phyloP scores from a whole-genome alignment of 2,888 invertebrate species.

The Allophyes oxyacanthae region DNA sequence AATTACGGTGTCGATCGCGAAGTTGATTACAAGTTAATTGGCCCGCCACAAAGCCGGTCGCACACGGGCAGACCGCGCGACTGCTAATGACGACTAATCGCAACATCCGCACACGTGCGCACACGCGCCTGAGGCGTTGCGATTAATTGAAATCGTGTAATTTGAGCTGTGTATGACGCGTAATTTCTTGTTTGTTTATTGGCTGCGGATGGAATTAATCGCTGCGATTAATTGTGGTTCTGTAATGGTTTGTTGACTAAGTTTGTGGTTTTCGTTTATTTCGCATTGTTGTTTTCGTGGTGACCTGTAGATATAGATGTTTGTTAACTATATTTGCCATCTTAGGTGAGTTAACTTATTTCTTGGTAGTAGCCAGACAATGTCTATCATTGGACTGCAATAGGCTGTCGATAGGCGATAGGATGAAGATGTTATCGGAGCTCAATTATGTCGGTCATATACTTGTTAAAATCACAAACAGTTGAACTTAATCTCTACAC shows the following conservation, averaged over 20 bases:
- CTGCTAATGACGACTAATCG: conserved; percentile 54
- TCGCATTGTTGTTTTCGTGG: conserved; percentile 11
- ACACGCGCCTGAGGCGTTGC: conserved; percentile 46
- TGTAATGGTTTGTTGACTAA: conserved; percentile 9
- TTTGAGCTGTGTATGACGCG: conserved; percentile 44
- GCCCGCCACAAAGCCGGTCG: conserved; percentile 33
- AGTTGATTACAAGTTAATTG: conserved; percentile 58
- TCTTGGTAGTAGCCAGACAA: too few species aligned
- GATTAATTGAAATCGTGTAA: conserved; percentile 56
- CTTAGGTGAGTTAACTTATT: too few species aligned
- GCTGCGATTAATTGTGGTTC: conserved; percentile 35
- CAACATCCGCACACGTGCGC: conserved; percentile 45
- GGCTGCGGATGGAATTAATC: conserved; percentile 41
- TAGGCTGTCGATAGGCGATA: too few species aligned
- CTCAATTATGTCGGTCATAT: too few species aligned
- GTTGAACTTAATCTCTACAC: too few species aligned
- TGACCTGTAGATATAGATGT: not conserved
- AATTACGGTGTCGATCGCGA: conserved; percentile 48
- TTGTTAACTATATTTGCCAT: too few species aligned
- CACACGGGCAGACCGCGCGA: conserved; percentile 39
- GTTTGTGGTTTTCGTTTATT: conserved; percentile 13
- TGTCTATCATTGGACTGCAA: too few species aligned
- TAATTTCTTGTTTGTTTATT: conserved; percentile 51
- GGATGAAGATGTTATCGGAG: too few species aligned
- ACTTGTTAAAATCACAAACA: too few species aligned